Base-by-base conservation (phyloP, 2,797 vertebrate genomes). In the Myotis myotis region DNA sequence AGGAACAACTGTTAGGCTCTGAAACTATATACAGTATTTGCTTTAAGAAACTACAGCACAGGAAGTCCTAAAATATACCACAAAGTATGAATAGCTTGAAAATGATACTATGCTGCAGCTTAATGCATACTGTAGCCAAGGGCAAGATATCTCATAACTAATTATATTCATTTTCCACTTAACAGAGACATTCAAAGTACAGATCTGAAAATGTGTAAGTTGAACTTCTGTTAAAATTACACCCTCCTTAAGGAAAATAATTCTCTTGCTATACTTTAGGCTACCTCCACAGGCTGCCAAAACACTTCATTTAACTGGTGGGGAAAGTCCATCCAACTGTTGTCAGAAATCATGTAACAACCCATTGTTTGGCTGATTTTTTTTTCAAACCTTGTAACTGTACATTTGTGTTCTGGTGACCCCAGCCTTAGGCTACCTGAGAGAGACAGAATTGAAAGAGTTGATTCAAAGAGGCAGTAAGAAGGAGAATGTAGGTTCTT, bases 121-220 rank as follows among this genome's bases (percentile, higher is more conserved):
- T 80, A 93, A 95, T 57, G 49, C 64, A 49, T 44, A 79, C 66
- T 23, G 2, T 93, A 93, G 93, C 91, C 57, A 70, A 89, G 11
- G 88, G 91, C 91, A 96, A 96, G 86, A 66, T 87, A 89, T 78
- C 91, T 93, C 93, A 91, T 89, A 89, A 95, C 97, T 94, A 95
- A 96, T 97, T 95, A 97, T 88, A 93, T 92, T 96, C 92, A 96
- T 87, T 95, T 96, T 96, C 64, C 76, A 62, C 78, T 96, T 95
- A 91, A 89, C 86, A 93, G 90, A 94, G 80, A 94, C 36, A 91
- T 93, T 94, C 83, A 82, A 83, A 96, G 85, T 88, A 87, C 33
- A 93, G 74, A 95, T 80, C 84, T 94, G 75, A 80, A 95, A 96
- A 94, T 83, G 80, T 68, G 22, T 85, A 93, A 91, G 92, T 82